These are phyloP conservation scores for Brachypalpus laphriformis DNA, from an alignment of 2,888 invertebrate genomes.

Conservation along the genomic window DNA sequence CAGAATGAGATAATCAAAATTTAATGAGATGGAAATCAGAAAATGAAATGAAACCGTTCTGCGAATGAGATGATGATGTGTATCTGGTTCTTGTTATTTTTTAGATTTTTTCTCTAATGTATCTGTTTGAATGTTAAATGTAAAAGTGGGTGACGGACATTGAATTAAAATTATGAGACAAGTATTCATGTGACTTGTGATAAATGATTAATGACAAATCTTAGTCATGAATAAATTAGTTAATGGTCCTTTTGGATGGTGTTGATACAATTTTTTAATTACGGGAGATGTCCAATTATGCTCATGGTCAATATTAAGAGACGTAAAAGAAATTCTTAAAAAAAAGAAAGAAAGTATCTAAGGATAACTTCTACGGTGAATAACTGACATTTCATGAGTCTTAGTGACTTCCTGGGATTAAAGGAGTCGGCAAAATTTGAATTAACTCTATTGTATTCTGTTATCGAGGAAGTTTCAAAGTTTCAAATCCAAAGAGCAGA, in stretches of 20 bases:
- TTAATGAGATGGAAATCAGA: conserved; percentile 56
- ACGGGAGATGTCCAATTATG: background rate
- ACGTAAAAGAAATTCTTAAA: background rate
- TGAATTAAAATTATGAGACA: conserved; percentile 23
- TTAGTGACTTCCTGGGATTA: too few relatives aligned
- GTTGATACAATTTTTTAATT: conserved; percentile 16
- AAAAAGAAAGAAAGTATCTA: background rate
- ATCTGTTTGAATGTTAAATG: background rate
- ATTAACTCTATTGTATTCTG: too few relatives aligned
- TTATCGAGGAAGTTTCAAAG: too few relatives aligned
- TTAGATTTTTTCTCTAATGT: background rate
- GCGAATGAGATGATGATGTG: background rate
- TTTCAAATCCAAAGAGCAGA: too few relatives aligned
- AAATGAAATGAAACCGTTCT: conserved; percentile 16
- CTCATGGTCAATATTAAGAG: background rate
- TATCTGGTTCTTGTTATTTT: background rate
- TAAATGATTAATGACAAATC: conserved; percentile 31
- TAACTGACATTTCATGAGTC: too few relatives aligned
- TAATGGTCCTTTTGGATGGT: conserved; percentile 18
- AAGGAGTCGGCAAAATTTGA: too few relatives aligned
- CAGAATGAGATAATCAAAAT: conserved; percentile 39
- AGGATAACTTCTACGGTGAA: too few relatives aligned
- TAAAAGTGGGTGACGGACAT: conserved; percentile 18
- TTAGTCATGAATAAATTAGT: conserved; percentile 6
- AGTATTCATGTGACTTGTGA: conserved; percentile 5